A percentile compares a stretch with the other conserved stretches of the same genome.
phyloP scores from a whole-genome alignment of 1,140 invertebrate species.

The Eupristina koningsbergeri region DNA sequence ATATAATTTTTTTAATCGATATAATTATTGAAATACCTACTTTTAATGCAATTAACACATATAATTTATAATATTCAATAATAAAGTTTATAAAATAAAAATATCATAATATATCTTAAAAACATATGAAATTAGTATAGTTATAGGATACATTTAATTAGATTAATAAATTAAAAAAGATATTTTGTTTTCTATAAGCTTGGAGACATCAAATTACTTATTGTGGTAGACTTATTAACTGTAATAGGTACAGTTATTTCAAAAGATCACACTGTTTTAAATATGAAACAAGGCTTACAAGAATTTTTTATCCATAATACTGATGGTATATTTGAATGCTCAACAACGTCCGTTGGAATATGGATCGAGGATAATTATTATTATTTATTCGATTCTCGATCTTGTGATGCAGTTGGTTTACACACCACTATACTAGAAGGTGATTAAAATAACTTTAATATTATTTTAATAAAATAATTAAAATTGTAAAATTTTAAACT shows the following conservation, averaged over 20 bases:
- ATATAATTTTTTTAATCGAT: too few relatives aligned
- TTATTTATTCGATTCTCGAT: conserved; percentile 65
- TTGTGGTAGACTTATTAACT: conserved; percentile 63
- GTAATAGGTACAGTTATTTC: conserved; percentile 63
- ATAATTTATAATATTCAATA: too few relatives aligned
- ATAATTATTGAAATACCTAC: too few relatives aligned
- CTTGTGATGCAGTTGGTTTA: conserved; percentile 60
- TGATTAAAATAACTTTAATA: conserved; percentile 24
- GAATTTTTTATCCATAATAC: conserved; percentile 64
- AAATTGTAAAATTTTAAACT: too few relatives aligned
- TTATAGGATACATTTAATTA: too few relatives aligned
- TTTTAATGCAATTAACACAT: too few relatives aligned
- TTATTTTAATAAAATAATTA: too few relatives aligned
- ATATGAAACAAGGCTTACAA: conserved; percentile 59
- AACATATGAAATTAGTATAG: too few relatives aligned
- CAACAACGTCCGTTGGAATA: conserved; percentile 58
- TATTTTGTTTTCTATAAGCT: conserved; percentile 48
- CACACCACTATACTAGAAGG: conserved; percentile 55
- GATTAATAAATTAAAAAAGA: too few relatives aligned
- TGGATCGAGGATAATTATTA: conserved; percentile 64
- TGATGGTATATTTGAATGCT: conserved; percentile 62
- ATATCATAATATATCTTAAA: too few relatives aligned
- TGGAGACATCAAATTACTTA: conserved; percentile 54
- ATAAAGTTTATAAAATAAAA: too few relatives aligned
- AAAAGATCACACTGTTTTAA: conserved; percentile 57